Base-by-base conservation (phyloP, 2,113 vertebrate genomes). In the Hemibagrus wyckioides region DNA sequence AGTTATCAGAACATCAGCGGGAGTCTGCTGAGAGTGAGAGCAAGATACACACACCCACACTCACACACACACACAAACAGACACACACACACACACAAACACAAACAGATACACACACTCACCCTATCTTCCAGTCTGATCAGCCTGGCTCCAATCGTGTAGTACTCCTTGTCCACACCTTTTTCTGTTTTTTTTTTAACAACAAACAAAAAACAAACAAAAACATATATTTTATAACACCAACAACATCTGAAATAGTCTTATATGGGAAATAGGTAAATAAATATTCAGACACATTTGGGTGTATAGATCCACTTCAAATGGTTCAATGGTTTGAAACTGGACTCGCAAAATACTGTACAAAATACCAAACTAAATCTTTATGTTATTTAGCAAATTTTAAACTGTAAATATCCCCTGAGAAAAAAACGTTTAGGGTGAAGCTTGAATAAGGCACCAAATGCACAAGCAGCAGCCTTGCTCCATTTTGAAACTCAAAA, bases 101-200 rank as follows among this genome's bases (percentile, higher is more conserved):
- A 44, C 39, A 77, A 28, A 8, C 75, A 77, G 44, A 30, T 39
- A 41, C 39, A 14, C 69, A 67, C 65, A 84, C 92, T 93, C 94
- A 97, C 97, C 96, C 97, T 97, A 93, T 97, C 96, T 93, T 98
- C 97, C n/a, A 97, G 92, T 25, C 96, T 92, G 93, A 97, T 97
- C 93, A 97, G 94, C 90, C 97, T 95, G 86, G 96, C 96, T 92
- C 97, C 97, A 85, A 97, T 92, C 17, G 96, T 97, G 77, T 94
- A 95, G 93, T 94, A 95, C 91, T 96, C 96, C 93, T 97, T 97
- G 92, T 97, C 97, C 92, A 96, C 91, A 2, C 96, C 96, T 92
- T 97, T 97, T 92, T 97, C 97, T n/a, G n/a, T n/a, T n/a, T n/a
- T n/a, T n/a, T 87, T 92, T 85, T 10, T 19, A 33, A 36, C 90